A percentile compares a stretch with the other conserved stretches of the same genome.
Conservation (phyloP, 2,113 vertebrate species). For the Andinoacara biseriatus region DNA sequence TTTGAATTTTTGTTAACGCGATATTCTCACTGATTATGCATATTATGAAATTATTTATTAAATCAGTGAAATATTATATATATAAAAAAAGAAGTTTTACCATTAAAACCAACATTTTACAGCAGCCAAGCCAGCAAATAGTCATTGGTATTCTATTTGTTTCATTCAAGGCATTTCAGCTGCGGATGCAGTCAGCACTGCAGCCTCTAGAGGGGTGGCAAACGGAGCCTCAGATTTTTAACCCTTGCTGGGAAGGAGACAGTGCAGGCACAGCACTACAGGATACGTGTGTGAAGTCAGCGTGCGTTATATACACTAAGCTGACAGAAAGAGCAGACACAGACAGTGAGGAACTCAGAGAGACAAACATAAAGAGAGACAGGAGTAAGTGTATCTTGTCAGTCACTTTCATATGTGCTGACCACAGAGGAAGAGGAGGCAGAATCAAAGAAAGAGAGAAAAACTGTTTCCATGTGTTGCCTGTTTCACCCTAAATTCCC, state of each 20-base stretch:
- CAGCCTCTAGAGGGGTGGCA: not conserved
- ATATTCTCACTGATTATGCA: not conserved
- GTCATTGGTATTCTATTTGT: not conserved
- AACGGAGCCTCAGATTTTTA: not conserved
- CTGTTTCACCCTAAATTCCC: constrained; percentile 17
- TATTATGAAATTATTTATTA: not conserved
- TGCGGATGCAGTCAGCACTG: not conserved
- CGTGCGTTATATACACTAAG: not conserved
- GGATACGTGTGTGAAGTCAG: not conserved
- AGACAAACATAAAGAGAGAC: not conserved
- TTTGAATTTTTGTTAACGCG: not conserved
- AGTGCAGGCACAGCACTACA: not conserved
- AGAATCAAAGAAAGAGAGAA: not conserved
- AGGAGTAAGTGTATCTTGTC: constrained; percentile 26
- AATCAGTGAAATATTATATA: not conserved
- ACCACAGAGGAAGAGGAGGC: constrained; percentile 9
- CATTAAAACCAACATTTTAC: accelerated
- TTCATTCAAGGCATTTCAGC: not conserved
- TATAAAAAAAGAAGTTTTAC: not conserved
- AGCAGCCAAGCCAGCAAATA: no score
- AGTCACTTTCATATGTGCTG: constrained; percentile 38
- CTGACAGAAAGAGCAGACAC: not conserved
- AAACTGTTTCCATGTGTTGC: constrained; percentile 22
- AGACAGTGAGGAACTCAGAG: not conserved
- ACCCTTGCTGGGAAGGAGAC: not conserved